A percentile compares a stretch with the other conserved stretches of the same genome.
Evolutionary conservation across 2,888 invertebrate genomes (phyloP).

Genomic region (Papilio protenor): DNA sequence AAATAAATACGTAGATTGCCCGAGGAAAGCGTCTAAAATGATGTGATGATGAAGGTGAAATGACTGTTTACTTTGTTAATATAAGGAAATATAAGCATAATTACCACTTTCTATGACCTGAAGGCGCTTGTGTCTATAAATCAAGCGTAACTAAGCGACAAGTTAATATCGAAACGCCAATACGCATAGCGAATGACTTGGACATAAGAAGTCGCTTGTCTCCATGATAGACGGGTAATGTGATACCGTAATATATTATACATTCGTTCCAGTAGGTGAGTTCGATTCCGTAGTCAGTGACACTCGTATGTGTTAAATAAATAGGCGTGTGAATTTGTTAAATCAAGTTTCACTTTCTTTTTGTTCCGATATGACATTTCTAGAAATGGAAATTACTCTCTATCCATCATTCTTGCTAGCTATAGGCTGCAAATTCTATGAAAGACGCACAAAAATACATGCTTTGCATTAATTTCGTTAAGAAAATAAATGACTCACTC

Average conservation of each 20-base stretch:
- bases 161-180: constrained; percentile 21
- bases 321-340: constrained; percentile 35
- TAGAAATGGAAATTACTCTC: background rate
- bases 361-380: background rate
- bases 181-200: constrained; percentile 28
- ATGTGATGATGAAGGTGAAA: constrained; percentile 5
- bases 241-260: constrained; percentile 42
- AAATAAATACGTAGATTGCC: background rate
- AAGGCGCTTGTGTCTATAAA: constrained; percentile 25
- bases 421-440: background rate
- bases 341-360: constrained; percentile 27
- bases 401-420: background rate
- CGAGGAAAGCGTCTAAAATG: background rate
- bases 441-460: background rate
- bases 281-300: constrained; percentile 30
- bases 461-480: background rate
- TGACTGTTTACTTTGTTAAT: constrained; percentile 6
- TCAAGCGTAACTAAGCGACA: constrained; percentile 33
- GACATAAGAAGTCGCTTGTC: constrained; percentile 33
- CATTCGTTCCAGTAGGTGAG: constrained; percentile 39
- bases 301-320: constrained; percentile 1
- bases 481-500: background rate
- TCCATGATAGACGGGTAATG: constrained; percentile 40
- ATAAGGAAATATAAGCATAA: background rate
- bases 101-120: constrained; percentile 27